Evolutionary conservation across 2,888 invertebrate genomes (phyloP), one percentile per base, ranked within the genome.

Genomic region (Cerceris rybyensis): DNA sequence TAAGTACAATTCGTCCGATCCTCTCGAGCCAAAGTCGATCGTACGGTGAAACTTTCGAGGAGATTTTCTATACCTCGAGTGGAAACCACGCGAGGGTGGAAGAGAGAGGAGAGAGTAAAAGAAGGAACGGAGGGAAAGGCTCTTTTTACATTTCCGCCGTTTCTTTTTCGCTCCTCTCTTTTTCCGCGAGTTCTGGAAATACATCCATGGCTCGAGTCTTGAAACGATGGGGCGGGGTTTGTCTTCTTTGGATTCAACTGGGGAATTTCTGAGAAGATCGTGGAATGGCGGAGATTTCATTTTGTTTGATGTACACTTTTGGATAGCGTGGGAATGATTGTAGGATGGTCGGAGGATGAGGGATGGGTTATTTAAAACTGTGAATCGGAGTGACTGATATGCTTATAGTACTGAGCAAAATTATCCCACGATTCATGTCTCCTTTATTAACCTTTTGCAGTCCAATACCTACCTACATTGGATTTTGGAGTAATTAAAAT

Each of bases 101-200:
- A 60, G 39, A 50, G 55, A 59, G 46, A 43, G 39, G 16, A 28
- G 28, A 17, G 39, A 49, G 50, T 43, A 16, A 61, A 64, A 43
- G 61, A 49, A 42, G 41, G 17, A 60, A 42, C 42, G 28, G 46
- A 13, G 57, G 58, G 54, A 70, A 66, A 41, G 60, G 55, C 57
- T 83, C 81, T 83, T 81, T 83, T 83, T 83, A 81, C 69, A 59
- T 42, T 64, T 64, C 60, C 67, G 52, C 50, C 13, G 57, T 7
- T 58, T 68, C 64, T 76, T 74, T 73, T 49, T 13, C 41, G 16
- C 41, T 63, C 69, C 65, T 68, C 65, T 66, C 57, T 67, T 57
- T 76, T 76, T 69, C 61, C 55, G 42, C 50, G 54, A 60, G 28
- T 72, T 74, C 65, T 60, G 67, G 61, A 80, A 71, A 76, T 75